A percentile compares a stretch with the other conserved stretches of the same genome.
Evolutionary conservation across 2,113 vertebrate genomes (phyloP).

Genomic region (Chrysochloris asiatica): DNA sequence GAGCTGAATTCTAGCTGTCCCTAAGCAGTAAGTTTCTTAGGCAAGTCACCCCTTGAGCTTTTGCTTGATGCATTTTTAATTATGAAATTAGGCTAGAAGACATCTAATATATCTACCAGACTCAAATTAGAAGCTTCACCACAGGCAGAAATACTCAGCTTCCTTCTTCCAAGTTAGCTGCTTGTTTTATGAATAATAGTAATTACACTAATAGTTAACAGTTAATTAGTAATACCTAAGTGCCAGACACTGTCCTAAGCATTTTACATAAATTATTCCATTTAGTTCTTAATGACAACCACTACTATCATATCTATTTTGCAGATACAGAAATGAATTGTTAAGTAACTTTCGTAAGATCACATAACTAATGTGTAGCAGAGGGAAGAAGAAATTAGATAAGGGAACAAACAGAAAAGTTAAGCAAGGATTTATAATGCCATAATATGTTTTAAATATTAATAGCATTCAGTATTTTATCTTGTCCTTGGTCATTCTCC

Average conservation of each 20-base stretch:
- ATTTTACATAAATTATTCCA: background rate
- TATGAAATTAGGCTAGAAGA: background rate
- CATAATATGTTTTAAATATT: background rate
- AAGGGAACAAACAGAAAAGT: background rate
- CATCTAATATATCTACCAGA: background rate
- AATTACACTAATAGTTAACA: constrained; percentile 41
- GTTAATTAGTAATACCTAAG: background rate
- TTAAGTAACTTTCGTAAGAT: background rate
- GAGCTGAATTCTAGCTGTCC: background rate
- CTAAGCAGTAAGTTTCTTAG: background rate
- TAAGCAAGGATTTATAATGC: background rate
- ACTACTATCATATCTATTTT: background rate
- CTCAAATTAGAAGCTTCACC: constrained; percentile 6
- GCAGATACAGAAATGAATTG: constrained; percentile 10
- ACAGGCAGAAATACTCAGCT: constrained; percentile 20
- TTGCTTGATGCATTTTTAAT: background rate
- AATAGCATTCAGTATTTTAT: background rate
- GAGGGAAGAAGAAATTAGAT: background rate
- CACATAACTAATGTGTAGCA: background rate
- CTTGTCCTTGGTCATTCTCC: background rate
- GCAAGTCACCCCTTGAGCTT: background rate
- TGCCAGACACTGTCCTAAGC: constrained; percentile 8
- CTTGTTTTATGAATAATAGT: constrained; percentile 35
- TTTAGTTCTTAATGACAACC: background rate
- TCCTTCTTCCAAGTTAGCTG: constrained; percentile 2